Conservation (phyloP, 1,140 invertebrate genomes). For the Drosophila sp. region DNA sequence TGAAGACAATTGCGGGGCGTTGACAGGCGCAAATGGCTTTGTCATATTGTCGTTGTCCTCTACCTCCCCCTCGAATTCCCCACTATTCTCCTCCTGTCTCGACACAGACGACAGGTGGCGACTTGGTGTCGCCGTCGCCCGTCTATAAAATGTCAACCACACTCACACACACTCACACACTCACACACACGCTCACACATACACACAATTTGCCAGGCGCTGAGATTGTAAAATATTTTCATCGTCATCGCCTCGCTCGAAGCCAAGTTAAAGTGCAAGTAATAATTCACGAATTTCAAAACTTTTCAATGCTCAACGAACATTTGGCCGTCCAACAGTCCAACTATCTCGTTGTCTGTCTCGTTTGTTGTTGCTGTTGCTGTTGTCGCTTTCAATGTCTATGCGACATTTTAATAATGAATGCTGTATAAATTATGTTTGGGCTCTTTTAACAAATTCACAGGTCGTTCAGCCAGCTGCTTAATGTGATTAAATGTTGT, state of each 20-base stretch:
- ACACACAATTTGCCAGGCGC: constrained; percentile 54
- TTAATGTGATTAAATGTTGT: constrained; percentile 82
- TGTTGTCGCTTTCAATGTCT: constrained; percentile 70
- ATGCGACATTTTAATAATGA: constrained; percentile 75
- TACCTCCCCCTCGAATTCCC: background rate
- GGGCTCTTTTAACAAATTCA: constrained; percentile 48
- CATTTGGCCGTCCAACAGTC: constrained; percentile 29
- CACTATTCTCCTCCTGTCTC: constrained; percentile 4
- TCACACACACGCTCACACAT: constrained; percentile 21
- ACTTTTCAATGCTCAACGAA: constrained; percentile 63
- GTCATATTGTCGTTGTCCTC: constrained; percentile 38
- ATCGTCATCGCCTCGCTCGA: constrained; percentile 65
- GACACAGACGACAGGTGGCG: constrained; percentile 67
- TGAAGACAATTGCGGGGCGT: constrained; percentile 71
- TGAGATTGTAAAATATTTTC: constrained; percentile 68
- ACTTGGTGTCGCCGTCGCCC: constrained; percentile 64
- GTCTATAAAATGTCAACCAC: constrained; percentile 79
- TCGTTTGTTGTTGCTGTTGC: constrained; percentile 21
- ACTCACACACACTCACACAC: constrained; percentile 12
- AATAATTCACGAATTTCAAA: constrained; percentile 81
- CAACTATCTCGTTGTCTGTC: constrained; percentile 15
- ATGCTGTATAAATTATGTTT: constrained; percentile 76
- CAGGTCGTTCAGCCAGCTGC: constrained; percentile 67
- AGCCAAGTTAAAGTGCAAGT: constrained; percentile 81
- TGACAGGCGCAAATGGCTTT: constrained; percentile 79